Evolutionary conservation across 2,113 vertebrate genomes (phyloP), one percentile per base, ranked within the genome.

Genomic region (Takifugu flavidus): DNA sequence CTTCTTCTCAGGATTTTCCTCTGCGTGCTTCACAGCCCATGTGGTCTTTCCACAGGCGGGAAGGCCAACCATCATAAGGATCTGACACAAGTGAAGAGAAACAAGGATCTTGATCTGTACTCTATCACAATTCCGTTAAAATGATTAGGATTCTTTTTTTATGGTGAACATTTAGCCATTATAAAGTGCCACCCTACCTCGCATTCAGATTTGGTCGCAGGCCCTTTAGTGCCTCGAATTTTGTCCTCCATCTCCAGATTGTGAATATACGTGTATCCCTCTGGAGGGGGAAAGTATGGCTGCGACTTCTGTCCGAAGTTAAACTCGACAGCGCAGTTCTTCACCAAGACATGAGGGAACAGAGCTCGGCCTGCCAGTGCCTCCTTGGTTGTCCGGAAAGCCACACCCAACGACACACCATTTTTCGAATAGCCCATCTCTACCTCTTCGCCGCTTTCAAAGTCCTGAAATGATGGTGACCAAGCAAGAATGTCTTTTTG

Each of bases 31-130:
- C 12, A 90, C 83, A 13, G 94, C 95, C 95, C 95, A 97, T 0
- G 94, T 95, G 6, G 95, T 95, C 82, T 96, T 97, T 31, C 95
- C 95, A 0, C 93, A 93, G 2, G 93, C 95, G 0, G 95, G 95
- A 6, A 96, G 68, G 11, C 95, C 95, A 3, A 96, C 93, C 95
- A 97, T 96, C 93, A 97, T 94, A 80, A 96, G 70, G 77, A 96
- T 94, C 94, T 96, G 63, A 52, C 53, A 77, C 27, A 59, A 49
- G 29, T 6, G 0, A 31, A 34, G 6, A 43, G 50, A 29, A 0
- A 45, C 8, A 1, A 0, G 4, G n/a, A 49, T 39, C 34, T 39
- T 39, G 11, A 6, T 39, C 34, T 2, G 31, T 39, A 39, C 8
- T 39, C 7, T 39, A 39, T 39, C 34, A 39, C 2, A 2, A 39